Evolutionary conservation across 2,888 invertebrate species (phyloP), one percentile per base, ranked within the genome.

Genomic region (Acleris sparsana): DNA sequence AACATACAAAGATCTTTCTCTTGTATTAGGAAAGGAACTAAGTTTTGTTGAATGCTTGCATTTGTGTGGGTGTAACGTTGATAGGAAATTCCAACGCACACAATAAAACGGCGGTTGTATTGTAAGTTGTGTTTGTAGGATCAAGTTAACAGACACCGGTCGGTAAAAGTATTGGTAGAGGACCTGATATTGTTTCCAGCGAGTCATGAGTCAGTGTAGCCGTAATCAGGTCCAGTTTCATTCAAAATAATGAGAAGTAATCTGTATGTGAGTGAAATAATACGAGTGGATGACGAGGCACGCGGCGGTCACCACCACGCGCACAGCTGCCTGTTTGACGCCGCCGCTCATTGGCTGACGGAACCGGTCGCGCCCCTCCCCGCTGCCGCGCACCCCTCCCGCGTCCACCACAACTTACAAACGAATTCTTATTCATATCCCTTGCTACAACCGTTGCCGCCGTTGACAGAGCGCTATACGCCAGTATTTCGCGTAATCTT

Each of bases 341-440:
- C 86, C 78, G 79, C 75, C 80, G 80, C 80, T 79, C 73, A 91
- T 90, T 90, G 91, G 91, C 82, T 83, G 83, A 79, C 73, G 84
- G 82, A 89, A 89, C 90, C 90, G 89, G 89, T 89, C 86, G 76
- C 74, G 69, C 78, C 80, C 33, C 80, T 83, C 76, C 78, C 71
- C 74, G 82, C 83, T 75, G 75, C 70, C 74, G 70, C 71, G 76
- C 72, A 69, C 72, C 80, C 78, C 75, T 71, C 75, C 78, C 77
- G 68, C 78, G 79, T 80, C 83, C 80, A 83, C 83, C 81, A 85
- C 88, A 88, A 90, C 89, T 88, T 88, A 85, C 86, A 89, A 83
- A 84, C 83, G 82, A 83, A 93, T 91, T 91, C 91, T 90, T 92
- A 91, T 91, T 92, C 92, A 91, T 89, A 85, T 84, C 82, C 82